A percentile compares a stretch with the other conserved stretches of the same genome.
phyloP scores from a whole-genome alignment of 2,888 invertebrate species.

The Agrilus cyanescens region DNA sequence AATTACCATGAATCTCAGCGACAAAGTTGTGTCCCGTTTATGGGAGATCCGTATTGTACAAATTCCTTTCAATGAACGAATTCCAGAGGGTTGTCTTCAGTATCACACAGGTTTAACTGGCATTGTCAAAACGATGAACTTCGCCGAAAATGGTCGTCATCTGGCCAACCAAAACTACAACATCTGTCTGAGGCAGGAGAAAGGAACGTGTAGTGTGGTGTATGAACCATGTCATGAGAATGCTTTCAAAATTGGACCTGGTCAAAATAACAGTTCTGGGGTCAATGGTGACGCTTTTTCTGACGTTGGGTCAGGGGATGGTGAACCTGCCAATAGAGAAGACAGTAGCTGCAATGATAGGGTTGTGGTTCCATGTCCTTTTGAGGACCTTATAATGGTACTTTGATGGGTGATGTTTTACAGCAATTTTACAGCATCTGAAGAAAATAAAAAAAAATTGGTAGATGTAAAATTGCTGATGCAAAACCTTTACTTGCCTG shows the following conservation, averaged over 20 bases:
- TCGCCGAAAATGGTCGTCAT: slow-evolving; percentile 70
- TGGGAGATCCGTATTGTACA: slow-evolving; percentile 72
- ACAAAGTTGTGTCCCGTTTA: slow-evolving; percentile 53
- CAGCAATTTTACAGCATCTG: too few relatives aligned
- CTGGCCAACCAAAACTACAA: slow-evolving; percentile 68
- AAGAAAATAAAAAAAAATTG: too few relatives aligned
- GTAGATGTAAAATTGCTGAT: too few relatives aligned
- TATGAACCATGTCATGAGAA: slow-evolving; percentile 66
- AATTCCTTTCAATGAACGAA: slow-evolving; percentile 63
- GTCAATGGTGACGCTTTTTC: neutral
- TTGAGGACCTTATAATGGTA: slow-evolving; percentile 70
- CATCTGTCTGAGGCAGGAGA: slow-evolving; percentile 60
- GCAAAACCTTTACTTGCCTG: too few relatives aligned
- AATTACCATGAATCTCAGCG: slow-evolving; percentile 45
- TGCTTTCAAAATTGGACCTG: slow-evolving; percentile 62
- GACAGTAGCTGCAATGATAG: slow-evolving; percentile 52
- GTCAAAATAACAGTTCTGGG: slow-evolving; percentile 13
- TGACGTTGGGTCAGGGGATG: slow-evolving; percentile 14
- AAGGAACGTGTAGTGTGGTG: slow-evolving; percentile 59
- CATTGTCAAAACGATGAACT: slow-evolving; percentile 65
- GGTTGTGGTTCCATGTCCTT: slow-evolving; percentile 71
- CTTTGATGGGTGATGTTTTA: slow-evolving; percentile 16
- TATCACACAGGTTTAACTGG: slow-evolving; percentile 53
- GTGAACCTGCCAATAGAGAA: slow-evolving; percentile 23
- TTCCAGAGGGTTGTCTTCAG: slow-evolving; percentile 68